A percentile compares a stretch with the other conserved stretches of the same genome.
These are phyloP conservation scores for Marronus borbonicus DNA, from an alignment of 2,888 invertebrate genomes.

Conservation along the genomic window DNA sequence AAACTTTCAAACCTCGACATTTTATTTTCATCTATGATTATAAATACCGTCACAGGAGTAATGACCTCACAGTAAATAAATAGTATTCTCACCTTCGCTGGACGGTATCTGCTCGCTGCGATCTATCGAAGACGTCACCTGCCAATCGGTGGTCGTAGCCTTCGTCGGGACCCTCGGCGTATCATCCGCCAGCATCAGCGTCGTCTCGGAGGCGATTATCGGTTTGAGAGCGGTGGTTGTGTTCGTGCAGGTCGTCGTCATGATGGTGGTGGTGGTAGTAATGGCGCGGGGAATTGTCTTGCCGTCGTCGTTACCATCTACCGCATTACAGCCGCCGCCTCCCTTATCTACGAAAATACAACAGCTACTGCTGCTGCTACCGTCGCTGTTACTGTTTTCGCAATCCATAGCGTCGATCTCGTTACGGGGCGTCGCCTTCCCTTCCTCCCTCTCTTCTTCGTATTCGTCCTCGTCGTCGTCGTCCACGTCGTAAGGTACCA, in stretches of 20 bases:
- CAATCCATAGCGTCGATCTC: conserved; percentile 4
- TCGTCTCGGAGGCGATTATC: conserved; percentile 10
- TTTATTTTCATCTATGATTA: no score
- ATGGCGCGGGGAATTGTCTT: conserved; percentile 1
- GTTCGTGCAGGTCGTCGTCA: conserved; percentile 6
- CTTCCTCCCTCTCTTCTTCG: conserved; percentile 50
- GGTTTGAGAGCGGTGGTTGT: background rate
- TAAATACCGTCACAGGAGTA: no score
- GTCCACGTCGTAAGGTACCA: conserved; percentile 70
- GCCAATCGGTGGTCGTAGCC: conserved; percentile 64
- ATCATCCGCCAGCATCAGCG: conserved; percentile 53
- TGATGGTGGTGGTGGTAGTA: background rate
- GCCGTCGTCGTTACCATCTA: background rate
- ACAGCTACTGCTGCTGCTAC: conserved; percentile 29
- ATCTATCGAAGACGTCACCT: conserved; percentile 64
- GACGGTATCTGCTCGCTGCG: conserved; percentile 59
- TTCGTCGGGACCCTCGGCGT: conserved; percentile 60
- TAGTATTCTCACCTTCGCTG: conserved; percentile 53
- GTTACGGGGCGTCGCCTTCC: background rate
- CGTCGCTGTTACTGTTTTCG: background rate
- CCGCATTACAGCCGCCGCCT: conserved; percentile 21
- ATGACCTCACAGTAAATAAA: no score
- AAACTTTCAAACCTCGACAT: no score
- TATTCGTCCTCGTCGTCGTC: conserved; percentile 61
- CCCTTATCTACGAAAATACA: background rate